Evolutionary conservation across 1,140 invertebrate species (phyloP), one percentile per base, ranked within the genome.

Genomic region (Physella acuta): DNA sequence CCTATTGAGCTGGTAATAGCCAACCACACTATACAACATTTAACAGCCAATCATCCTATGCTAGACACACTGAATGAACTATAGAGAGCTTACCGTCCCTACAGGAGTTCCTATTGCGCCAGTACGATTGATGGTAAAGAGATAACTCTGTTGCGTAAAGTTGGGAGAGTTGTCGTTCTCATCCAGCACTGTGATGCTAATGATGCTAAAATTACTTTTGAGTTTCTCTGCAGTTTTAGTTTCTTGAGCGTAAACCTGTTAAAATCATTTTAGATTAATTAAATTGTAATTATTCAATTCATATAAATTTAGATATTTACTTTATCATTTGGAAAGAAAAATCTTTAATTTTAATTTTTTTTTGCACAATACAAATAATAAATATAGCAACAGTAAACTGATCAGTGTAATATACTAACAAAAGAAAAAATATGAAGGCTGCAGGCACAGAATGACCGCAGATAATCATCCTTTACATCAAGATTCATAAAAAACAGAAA

Each of bases 101-200:
- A n/a, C n/a, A n/a, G n/a, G n/a, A n/a, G n/a, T n/a, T n/a, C n/a
- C n/a, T n/a, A n/a, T n/a, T n/a, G 53, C 64, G 11, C 28, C 51
- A 31, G 68, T 73, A 49, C 63, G 34, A 20, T 31, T 62, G 16
- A 73, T 16, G 26, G n/a, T 67, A 37, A 74, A 71, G 2, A 49
- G n/a, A 49, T 76, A 74, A 0, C 24, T 30, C 17, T 20, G 28
- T 52, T 56, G 28, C 14, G 4, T n/a, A 58, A 78, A 77, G 1
- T 17, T 17, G 34, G 77, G 77, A 20, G n/a, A 36, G 53, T 75
- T 75, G 59, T 76, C 73, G 64, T 76, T 76, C 2, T 70, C 70
- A 68, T 76, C 75, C 3, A 58, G 34, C 5, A 76, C 58, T 11
- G 71, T 74, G 51, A 76, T 70, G 1, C n/a, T 53, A 20, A 76